Conservation (phyloP, 2,888 invertebrate species). For the Endotricha flammealis region DNA sequence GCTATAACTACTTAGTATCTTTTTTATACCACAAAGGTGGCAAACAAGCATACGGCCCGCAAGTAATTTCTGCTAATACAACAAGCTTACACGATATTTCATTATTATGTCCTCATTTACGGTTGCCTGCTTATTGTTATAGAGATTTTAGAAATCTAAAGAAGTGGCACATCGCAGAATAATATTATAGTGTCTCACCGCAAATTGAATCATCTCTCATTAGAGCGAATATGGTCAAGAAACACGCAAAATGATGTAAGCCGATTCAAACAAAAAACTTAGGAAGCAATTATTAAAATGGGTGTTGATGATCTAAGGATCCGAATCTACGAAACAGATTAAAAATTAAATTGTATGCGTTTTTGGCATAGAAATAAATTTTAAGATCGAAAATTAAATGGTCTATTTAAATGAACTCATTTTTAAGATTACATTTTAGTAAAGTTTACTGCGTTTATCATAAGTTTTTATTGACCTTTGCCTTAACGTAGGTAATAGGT, state of each 20-base stretch:
- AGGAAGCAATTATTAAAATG: conserved; percentile 35
- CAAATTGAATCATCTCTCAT: conserved; percentile 25
- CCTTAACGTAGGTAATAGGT: no score
- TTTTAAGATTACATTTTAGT: background rate
- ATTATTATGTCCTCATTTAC: background rate
- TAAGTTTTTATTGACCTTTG: no score
- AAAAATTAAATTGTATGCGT: conserved; percentile 1
- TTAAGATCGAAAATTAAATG: background rate
- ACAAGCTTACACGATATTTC: no score
- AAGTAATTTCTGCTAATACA: no score
- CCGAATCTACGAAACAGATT: conserved; percentile 13
- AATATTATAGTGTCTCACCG: conserved; percentile 17
- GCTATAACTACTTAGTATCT: no score
- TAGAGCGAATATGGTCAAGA: conserved; percentile 21
- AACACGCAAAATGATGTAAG: conserved; percentile 40
- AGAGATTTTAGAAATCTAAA: conserved; percentile 15
- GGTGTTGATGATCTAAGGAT: conserved; percentile 27
- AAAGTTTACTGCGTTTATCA: no score
- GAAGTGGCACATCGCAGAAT: conserved; percentile 16
- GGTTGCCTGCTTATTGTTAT: background rate
- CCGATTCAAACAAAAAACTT: conserved; percentile 30
- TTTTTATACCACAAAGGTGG: no score
- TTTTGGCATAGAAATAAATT: conserved; percentile 1
- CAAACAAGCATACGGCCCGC: no score
- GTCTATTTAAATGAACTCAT: background rate